Base-by-base conservation (phyloP, 1,140 invertebrate species). In the Elysia chlorotica region DNA sequence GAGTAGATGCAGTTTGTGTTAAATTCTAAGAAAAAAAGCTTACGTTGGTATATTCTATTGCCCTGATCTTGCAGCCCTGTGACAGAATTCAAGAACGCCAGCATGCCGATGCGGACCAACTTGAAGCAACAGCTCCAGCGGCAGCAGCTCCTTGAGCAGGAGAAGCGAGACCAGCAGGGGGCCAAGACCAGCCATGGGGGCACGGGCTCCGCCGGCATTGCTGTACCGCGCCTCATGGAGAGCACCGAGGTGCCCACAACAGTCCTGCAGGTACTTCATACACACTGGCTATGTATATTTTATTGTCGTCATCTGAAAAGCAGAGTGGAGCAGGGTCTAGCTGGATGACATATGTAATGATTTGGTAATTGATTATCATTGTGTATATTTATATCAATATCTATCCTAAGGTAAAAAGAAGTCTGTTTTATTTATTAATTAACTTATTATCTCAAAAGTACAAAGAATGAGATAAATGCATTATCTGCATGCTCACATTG, bases 71-170 rank as follows among this genome's bases (percentile, higher is more conserved):
- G 37, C 90, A 95, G 93, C 83, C 91, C 92, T 75, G 93, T 93
- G 74, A 93, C 92, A 92, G 90, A 95, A 92, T 67, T 90, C 90
- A 78, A 93, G 91, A 70, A 92, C 57, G 66, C 78, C 10, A 83
- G 67, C 36, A 82, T 93, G 77, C 92, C 93, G 1, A 94, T 93
- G 19, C 89, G 95, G 23, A 95, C 94, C 0, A 93, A 95, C 81
- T 89, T 95, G 61, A 95, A 95, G 83, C 91, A 93, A 73, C 93
- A 95, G 88, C 88, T 96, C 86, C 94, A 95, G 92, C 89, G 93
- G 73, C 92, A 94, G 82, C 93, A 95, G 88, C 88, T 91, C 2
- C 85, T 91, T 54, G 91, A 93, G 79, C 92, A 95, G 82, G 91
- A 93, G 78, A 87, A 90, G 76, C 59, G 77, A 86, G 89, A 75